These are phyloP conservation scores for Luperina testacea DNA, from an alignment of 2,888 invertebrate genomes.

Conservation along the genomic window DNA sequence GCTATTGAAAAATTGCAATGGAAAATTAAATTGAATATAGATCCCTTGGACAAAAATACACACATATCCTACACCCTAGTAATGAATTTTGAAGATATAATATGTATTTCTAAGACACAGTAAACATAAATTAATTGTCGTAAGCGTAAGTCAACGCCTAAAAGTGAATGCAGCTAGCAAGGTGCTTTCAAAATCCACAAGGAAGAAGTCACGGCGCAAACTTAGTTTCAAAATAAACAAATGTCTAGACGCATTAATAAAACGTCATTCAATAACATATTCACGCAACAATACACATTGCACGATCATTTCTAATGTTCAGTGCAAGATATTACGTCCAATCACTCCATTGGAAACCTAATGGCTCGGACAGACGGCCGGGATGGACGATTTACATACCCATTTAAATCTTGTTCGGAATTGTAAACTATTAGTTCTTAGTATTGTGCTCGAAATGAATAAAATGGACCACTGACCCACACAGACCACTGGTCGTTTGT, in stretches of 20 bases:
- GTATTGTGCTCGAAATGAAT: constrained; percentile 30
- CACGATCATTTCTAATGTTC: constrained; percentile 55
- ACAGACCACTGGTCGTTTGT: no score
- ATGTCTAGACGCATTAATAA: constrained; percentile 41
- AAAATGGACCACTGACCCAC: no score
- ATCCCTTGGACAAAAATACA: background rate
- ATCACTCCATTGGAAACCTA: constrained; percentile 52
- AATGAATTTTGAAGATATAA: background rate
- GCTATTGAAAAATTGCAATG: background rate
- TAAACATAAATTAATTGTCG: background rate
- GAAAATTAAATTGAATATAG: background rate
- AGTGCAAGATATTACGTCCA: constrained; percentile 28
- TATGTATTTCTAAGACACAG: background rate
- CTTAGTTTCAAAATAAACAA: constrained; percentile 26
- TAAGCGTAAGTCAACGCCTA: background rate
- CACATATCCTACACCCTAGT: background rate
- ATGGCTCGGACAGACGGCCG: constrained; percentile 46
- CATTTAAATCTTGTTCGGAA: constrained; percentile 43
- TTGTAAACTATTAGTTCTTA: constrained; percentile 4
- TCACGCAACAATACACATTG: constrained; percentile 32
- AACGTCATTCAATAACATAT: constrained; percentile 37
- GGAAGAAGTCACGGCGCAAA: background rate
- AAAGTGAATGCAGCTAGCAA: background rate
- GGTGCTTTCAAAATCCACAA: background rate
- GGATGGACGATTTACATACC: constrained; percentile 54